phyloP scores from a whole-genome alignment of 2,888 invertebrate species.

The Malthinus seriepunctatus region DNA sequence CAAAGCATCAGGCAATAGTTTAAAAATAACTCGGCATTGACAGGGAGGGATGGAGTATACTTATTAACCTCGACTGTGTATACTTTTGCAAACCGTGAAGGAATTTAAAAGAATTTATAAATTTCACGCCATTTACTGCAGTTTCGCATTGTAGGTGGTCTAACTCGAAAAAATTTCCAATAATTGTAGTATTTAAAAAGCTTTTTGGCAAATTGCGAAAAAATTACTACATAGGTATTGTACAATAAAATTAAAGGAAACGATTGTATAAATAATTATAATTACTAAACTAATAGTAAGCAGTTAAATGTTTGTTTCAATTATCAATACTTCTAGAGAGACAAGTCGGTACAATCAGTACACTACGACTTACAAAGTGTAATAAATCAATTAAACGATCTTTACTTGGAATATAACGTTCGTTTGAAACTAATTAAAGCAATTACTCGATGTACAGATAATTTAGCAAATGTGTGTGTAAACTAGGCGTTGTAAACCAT shows the following conservation, averaged over 20 bases:
- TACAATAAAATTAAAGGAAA: background rate
- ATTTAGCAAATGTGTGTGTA: slow-evolving; percentile 32
- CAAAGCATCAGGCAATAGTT: too few relatives aligned
- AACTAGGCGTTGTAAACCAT: slow-evolving; percentile 26
- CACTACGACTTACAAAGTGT: background rate
- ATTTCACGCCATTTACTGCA: too few relatives aligned
- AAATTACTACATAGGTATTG: too few relatives aligned
- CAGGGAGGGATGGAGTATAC: too few relatives aligned
- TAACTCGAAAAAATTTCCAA: too few relatives aligned
- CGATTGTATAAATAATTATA: background rate
- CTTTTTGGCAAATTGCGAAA: too few relatives aligned
- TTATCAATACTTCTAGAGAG: background rate
- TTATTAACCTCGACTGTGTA: too few relatives aligned
- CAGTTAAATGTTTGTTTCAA: background rate
- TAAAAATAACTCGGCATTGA: too few relatives aligned
- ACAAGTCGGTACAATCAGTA: background rate
- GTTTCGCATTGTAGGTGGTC: too few relatives aligned
- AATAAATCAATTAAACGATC: slow-evolving; percentile 26
- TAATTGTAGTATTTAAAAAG: too few relatives aligned
- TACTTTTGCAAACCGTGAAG: too few relatives aligned
- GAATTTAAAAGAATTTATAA: too few relatives aligned
- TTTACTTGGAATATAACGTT: slow-evolving; percentile 19
- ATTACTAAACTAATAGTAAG: background rate
- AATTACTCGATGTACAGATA: slow-evolving; percentile 28
- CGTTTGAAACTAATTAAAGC: slow-evolving; percentile 22